These are phyloP conservation scores for Lethenteron reissneri DNA, from an alignment of 2,113 vertebrate genomes.

Conservation along the genomic window DNA sequence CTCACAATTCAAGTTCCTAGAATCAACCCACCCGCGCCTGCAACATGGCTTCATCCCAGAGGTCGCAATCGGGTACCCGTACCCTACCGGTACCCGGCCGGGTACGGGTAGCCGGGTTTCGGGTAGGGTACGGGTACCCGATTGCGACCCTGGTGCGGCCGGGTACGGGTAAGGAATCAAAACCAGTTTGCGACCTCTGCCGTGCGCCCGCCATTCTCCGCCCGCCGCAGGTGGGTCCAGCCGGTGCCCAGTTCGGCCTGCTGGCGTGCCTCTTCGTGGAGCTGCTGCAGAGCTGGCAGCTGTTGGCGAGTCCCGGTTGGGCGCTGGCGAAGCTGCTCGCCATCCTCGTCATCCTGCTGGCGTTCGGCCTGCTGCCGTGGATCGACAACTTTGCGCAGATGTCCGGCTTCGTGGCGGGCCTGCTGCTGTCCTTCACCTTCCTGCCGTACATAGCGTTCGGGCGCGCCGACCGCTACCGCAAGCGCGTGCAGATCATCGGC, in stretches of 20 bases:
- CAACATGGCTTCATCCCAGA: no score
- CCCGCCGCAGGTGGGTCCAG: slow-evolving; percentile 64
- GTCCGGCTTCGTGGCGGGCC: slow-evolving; percentile 73
- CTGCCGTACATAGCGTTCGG: slow-evolving; percentile 95
- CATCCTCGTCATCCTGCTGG: slow-evolving; percentile 81
- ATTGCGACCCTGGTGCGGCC: no score
- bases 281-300: slow-evolving; percentile 96
- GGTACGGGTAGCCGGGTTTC: no score
- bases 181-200: no score
- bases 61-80: no score
- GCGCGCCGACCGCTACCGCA: slow-evolving; percentile 80
- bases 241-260: slow-evolving; percentile 92
- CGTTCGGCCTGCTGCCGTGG: slow-evolving; percentile 89
- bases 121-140: no score
- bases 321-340: slow-evolving; percentile 81
- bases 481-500: slow-evolving; percentile 82
- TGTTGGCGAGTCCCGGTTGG: slow-evolving; percentile 76
- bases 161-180: no score
- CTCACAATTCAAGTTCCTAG: no score
- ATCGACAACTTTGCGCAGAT: slow-evolving; percentile 96
- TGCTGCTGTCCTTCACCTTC: slow-evolving; percentile 93
- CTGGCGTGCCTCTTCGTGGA: slow-evolving; percentile 95
- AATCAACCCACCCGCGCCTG: no score
- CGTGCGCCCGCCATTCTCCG: slow-evolving; percentile 6
- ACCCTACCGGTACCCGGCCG: no score